Conservation (phyloP, 2,888 invertebrate species). For the Netelia virgata region DNA sequence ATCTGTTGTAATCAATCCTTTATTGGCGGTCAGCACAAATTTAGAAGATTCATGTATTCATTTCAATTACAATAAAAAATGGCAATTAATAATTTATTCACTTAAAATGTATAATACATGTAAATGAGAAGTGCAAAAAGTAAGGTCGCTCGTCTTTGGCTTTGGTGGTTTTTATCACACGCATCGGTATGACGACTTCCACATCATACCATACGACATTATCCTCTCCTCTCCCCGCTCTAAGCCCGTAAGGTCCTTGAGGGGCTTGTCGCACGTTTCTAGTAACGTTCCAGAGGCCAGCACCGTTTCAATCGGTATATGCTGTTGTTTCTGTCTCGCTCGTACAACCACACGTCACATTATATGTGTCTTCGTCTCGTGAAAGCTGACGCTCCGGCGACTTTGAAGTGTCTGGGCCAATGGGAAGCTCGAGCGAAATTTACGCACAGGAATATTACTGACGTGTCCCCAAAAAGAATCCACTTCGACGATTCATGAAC, state of each 20-base stretch:
- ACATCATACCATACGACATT: background rate
- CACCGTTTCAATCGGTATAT: conserved; percentile 50
- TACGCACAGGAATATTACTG: conserved; percentile 82
- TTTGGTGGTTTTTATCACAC: background rate
- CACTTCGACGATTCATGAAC: conserved; percentile 79
- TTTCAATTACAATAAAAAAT: too few relatives aligned
- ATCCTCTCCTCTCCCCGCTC: background rate
- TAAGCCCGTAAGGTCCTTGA: conserved; percentile 30
- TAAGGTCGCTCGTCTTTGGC: background rate
- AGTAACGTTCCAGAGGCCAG: conserved; percentile 58
- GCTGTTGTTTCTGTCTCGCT: conserved; percentile 23
- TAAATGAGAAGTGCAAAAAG: background rate
- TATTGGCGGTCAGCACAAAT: too few relatives aligned
- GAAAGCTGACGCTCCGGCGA: conserved; percentile 75
- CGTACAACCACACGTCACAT: conserved; percentile 20
- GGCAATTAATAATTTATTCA: too few relatives aligned
- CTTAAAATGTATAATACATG: background rate
- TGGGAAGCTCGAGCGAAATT: conserved; percentile 74
- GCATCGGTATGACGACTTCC: background rate
- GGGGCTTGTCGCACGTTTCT: conserved; percentile 34
- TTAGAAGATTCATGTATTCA: too few relatives aligned
- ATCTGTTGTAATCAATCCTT: too few relatives aligned
- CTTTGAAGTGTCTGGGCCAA: conserved; percentile 75
- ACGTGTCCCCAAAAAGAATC: conserved; percentile 81
- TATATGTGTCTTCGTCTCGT: conserved; percentile 67